phyloP scores from a whole-genome alignment of 64 coral and sea anemone genomes.

The Dendronephthya gigantea region DNA sequence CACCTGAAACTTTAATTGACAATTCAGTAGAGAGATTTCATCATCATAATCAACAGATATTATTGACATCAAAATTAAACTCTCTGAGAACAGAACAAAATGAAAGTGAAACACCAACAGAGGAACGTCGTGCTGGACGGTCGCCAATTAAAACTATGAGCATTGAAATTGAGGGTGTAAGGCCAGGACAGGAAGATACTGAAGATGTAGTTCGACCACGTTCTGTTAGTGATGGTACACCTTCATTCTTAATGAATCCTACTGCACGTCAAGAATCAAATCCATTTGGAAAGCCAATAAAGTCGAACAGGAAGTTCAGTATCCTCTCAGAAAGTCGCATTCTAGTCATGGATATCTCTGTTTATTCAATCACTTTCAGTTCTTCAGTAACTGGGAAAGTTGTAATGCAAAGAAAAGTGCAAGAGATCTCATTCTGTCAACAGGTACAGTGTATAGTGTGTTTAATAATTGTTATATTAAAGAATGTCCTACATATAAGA shows the following conservation, averaged over 20 bases:
- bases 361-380: neutral
- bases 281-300: neutral
- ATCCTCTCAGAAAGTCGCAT: conserved; percentile 7
- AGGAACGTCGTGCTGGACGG: neutral
- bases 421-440: conserved; percentile 97
- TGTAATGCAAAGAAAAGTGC: conserved; percentile 67
- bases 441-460: conserved; percentile 44
- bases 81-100: conserved; percentile 22
- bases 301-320: neutral
- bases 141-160: neutral
- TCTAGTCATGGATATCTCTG: neutral
- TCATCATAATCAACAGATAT: conserved; percentile 39
- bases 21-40: conserved; percentile 58
- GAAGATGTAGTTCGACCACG: conserved; percentile 48
- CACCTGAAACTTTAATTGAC: conserved; percentile 73
- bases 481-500: no score
- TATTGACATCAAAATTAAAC: conserved; percentile 54
- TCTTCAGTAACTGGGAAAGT: neutral
- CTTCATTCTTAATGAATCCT: conserved; percentile 32
- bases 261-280: neutral
- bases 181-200: neutral
- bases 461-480: neutral
- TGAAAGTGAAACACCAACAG: neutral
- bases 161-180: neutral
- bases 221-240: conserved; percentile 54